phyloP scores from a whole-genome alignment of 2,888 invertebrate species.

The Ectemnius continuus region DNA sequence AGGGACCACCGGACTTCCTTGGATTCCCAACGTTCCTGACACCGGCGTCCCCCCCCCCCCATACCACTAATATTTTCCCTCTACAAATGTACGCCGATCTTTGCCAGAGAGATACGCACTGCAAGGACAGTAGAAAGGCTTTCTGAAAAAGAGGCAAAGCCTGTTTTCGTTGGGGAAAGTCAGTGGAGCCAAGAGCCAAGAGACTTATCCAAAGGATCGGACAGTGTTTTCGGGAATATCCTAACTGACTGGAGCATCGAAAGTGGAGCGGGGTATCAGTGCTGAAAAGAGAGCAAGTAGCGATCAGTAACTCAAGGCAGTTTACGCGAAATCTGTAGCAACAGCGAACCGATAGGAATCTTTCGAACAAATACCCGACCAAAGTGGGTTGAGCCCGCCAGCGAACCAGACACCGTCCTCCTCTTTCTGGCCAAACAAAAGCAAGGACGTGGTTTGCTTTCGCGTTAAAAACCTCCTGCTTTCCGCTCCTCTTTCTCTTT shows the following conservation, averaged over 20 bases:
- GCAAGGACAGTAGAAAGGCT: too few species aligned
- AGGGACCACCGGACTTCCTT: conserved; percentile 72
- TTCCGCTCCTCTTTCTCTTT: not conserved
- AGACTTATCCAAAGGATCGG: not conserved
- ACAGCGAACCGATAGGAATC: conserved; percentile 62
- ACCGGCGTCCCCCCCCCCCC: conserved; percentile 56
- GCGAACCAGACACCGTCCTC: conserved; percentile 32
- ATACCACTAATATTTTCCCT: conserved; percentile 46
- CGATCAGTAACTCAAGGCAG: conserved; percentile 57
- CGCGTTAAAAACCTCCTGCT: conserved; percentile 22
- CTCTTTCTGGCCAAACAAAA: conserved; percentile 56
- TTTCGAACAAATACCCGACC: conserved; percentile 61
- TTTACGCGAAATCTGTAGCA: conserved; percentile 55
- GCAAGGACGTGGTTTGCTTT: conserved; percentile 59
- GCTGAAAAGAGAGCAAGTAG: conserved; percentile 53
- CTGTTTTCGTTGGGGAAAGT: not conserved
- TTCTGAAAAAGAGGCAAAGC: not conserved
- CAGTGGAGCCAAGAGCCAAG: not conserved
- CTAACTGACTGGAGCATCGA: conserved; percentile 16
- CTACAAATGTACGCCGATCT: conserved; percentile 2
- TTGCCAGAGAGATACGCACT: not conserved
- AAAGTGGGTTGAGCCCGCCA: conserved; percentile 20
- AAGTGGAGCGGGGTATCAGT: conserved; percentile 46
- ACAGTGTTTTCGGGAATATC: not conserved
- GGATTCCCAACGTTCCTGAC: conserved; percentile 54